A percentile compares a stretch with the other conserved stretches of the same genome.
Evolutionary conservation across 2,888 invertebrate species (phyloP).

Genomic region (Melanostoma mellinum): DNA sequence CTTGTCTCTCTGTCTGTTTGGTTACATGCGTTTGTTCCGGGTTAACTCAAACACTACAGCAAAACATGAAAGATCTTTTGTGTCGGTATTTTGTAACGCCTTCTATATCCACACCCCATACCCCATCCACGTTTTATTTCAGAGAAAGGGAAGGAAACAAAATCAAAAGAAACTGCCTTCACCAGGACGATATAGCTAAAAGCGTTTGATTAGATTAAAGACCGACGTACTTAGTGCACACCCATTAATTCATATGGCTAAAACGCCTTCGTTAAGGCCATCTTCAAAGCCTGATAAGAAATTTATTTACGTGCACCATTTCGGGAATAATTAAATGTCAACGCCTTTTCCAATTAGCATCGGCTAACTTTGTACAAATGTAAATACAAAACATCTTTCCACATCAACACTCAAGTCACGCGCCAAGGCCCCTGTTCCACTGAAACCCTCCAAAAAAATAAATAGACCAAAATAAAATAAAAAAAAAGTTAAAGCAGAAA

Average conservation of each 20-base stretch:
- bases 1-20: constrained; percentile 32
- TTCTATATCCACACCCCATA: neutral
- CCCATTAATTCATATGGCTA: constrained; percentile 4
- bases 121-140: neutral
- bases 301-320: constrained; percentile 40
- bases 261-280: constrained; percentile 17
- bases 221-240: constrained; percentile 3
- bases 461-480: constrained; percentile 8
- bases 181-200: constrained; percentile 16
- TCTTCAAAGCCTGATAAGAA: constrained; percentile 19
- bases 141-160: neutral
- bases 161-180: neutral
- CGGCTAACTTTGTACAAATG: constrained; percentile 47
- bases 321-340: constrained; percentile 57
- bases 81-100: constrained; percentile 3
- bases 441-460: constrained; percentile 25
- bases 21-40: constrained; percentile 36
- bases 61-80: constrained; percentile 9
- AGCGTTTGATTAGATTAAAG: constrained; percentile 25
- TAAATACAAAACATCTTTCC: constrained; percentile 19
- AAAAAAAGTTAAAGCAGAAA: constrained; percentile 7
- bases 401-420: constrained; percentile 67
- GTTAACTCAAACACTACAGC: constrained; percentile 26
- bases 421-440: neutral
- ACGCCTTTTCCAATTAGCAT: constrained; percentile 60